Percentiles rank a stretch among this genome's conserved stretches.
Conservation (phyloP, 2,797 vertebrate genomes). For the Otus scops region DNA sequence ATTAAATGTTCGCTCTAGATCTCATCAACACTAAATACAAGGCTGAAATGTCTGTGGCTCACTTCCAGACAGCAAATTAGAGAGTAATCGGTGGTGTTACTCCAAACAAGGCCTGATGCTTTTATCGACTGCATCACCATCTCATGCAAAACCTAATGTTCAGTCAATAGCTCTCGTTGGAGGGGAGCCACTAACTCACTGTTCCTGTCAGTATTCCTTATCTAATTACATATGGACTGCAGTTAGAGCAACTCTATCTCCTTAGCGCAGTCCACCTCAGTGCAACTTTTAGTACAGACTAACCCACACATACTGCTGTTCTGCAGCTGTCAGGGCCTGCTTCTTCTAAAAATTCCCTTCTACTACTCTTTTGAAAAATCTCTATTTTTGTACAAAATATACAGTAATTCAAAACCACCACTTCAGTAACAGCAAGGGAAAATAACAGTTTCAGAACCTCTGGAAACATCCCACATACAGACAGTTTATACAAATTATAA, state of each 20-base stretch:
- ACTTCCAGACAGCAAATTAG: conserved; percentile 77
- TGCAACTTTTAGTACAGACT: conserved; percentile 14
- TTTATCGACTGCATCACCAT: conserved; percentile 75
- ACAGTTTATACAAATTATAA: not conserved
- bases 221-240: conserved; percentile 74
- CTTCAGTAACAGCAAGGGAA: not conserved
- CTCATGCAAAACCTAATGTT: conserved; percentile 73
- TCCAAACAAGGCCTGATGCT: conserved; percentile 74
- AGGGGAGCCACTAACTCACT: conserved; percentile 71
- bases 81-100: conserved; percentile 60
- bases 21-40: conserved; percentile 66
- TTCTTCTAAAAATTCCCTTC: not conserved
- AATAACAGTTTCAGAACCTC: not conserved
- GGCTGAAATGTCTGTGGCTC: conserved; percentile 69
- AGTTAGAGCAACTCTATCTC: conserved; percentile 53
- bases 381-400: not conserved
- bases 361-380: not conserved
- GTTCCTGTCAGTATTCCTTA: conserved; percentile 73
- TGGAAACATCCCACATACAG: not conserved
- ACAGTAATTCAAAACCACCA: not conserved
- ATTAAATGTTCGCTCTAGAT: conserved; percentile 63
- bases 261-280: not conserved
- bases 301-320: not conserved
- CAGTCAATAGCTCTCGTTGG: conserved; percentile 76
- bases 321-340: not conserved